Evolutionary conservation across 2,113 vertebrate genomes (phyloP).

Genomic region (Otus sunia): DNA sequence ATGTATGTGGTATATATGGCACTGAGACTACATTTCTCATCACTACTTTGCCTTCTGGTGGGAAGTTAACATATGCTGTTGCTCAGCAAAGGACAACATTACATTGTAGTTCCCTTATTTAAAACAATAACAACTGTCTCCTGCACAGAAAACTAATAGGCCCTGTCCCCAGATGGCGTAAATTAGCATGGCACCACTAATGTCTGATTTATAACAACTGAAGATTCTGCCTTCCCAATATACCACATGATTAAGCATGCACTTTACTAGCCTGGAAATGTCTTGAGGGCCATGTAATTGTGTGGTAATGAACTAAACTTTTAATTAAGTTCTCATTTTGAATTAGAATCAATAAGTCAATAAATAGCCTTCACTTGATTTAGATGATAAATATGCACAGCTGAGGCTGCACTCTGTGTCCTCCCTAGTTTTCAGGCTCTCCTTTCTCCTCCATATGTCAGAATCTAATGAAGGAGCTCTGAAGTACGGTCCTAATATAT

Average conservation of each 20-base stretch:
- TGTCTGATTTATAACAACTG: slow-evolving; percentile 56
- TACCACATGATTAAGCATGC: slow-evolving; percentile 52
- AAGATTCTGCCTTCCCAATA: slow-evolving; percentile 32
- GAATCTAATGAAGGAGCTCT: slow-evolving; percentile 55
- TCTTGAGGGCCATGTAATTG: slow-evolving; percentile 63
- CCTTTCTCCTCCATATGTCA: slow-evolving; percentile 50
- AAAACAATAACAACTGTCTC: slow-evolving; percentile 46
- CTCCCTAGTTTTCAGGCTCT: slow-evolving; percentile 26
- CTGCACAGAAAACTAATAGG: slow-evolving; percentile 48
- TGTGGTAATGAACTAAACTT: slow-evolving; percentile 65
- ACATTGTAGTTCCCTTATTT: not conserved
- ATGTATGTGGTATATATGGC: not conserved
- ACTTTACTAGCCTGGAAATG: slow-evolving; percentile 44
- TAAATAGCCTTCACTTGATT: slow-evolving; percentile 64
- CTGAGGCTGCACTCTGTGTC: slow-evolving; percentile 46
- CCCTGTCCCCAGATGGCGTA: slow-evolving; percentile 47
- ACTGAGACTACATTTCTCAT: not conserved
- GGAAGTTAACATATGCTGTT: not conserved
- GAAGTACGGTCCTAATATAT: slow-evolving; percentile 48
- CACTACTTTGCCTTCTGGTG: not conserved
- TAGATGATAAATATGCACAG: slow-evolving; percentile 58
- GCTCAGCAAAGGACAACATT: slow-evolving; percentile 47
- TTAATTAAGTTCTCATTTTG: slow-evolving; percentile 68
- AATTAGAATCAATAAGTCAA: slow-evolving; percentile 71
- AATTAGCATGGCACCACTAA: slow-evolving; percentile 47